phyloP scores from a whole-genome alignment of 2,888 invertebrate genomes.

The Conistra vaccinii region DNA sequence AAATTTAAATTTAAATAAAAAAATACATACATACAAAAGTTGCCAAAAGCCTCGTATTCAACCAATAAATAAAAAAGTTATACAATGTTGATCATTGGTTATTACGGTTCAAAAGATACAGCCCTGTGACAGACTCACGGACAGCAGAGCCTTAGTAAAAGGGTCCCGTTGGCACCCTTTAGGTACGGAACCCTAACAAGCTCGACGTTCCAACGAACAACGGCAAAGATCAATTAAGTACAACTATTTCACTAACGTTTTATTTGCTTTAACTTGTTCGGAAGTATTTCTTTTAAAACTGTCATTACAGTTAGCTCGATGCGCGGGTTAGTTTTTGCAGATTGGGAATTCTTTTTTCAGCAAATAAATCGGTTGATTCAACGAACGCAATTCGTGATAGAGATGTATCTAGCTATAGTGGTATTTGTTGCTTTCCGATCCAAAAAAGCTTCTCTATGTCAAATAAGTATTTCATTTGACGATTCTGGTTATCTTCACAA shows the following conservation, averaged over 20 bases:
- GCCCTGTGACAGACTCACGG: background rate
- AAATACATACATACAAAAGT: too few species aligned
- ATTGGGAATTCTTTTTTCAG: slow-evolving; percentile 9
- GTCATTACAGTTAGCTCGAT: slow-evolving; percentile 21
- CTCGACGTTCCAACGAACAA: slow-evolving; percentile 10
- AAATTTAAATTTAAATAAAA: too few species aligned
- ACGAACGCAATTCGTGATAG: too few species aligned
- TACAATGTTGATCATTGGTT: too few species aligned
- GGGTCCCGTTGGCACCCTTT: too few species aligned
- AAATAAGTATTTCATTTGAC: background rate
- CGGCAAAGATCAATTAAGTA: slow-evolving; percentile 49
- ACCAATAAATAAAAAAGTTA: too few species aligned
- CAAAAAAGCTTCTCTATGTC: background rate
- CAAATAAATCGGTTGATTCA: background rate
- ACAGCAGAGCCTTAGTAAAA: too few species aligned
- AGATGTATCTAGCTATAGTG: background rate
- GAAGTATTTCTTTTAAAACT: slow-evolving; percentile 51
- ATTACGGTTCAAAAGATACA: background rate
- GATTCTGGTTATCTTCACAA: background rate
- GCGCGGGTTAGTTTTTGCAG: background rate
- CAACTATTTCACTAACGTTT: slow-evolving; percentile 53
- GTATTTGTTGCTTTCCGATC: background rate
- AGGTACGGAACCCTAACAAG: slow-evolving; percentile 1
- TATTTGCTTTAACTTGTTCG: slow-evolving; percentile 26
- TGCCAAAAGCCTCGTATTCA: too few species aligned